Evolutionary conservation across 2,113 vertebrate genomes (phyloP), one percentile per base, ranked within the genome.

Genomic region (Poecile atricapillus): DNA sequence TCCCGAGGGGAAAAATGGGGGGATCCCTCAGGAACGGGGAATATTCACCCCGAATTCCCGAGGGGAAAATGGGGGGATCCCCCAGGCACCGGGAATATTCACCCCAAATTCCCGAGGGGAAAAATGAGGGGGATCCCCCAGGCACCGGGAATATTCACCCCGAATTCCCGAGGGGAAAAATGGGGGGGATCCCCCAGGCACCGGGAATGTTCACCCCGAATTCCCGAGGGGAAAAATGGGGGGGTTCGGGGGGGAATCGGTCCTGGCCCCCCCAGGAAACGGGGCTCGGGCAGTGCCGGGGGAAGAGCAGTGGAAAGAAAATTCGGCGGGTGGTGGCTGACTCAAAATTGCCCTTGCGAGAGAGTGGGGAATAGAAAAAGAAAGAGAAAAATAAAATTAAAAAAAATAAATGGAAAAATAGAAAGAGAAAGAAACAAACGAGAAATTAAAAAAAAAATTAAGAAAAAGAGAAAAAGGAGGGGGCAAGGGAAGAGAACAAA

Each of bases 21-120:
- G 30, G 43, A n/a, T n/a, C n/a, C n/a, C n/a, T n/a, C 15, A 1
- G 0, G 1, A 3, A 1, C 5, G 1, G 10, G 31, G 27, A 41
- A 33, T 13, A 14, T 16, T 31, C 62, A 43, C 2, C 62, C 78
- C 39, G 13, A 37, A 13, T 5, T 4, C 2, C 10, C 4, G 0
- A 1, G 7, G 28, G 52, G 37, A 39, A 10, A n/a, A n/a, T n/a
- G n/a, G n/a, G n/a, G n/a, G n/a, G n/a, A n/a, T n/a, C n/a, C n/a
- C n/a, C n/a, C n/a, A n/a, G n/a, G 10, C 41, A 41, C 41, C 10
- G 41, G 41, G 41, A 41, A 41, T 41, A 13, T 13, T 31, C 58
- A 44, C 3, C 59, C 76, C 37, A 16, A n/a, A 11, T 4, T 3
- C 2, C 8, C 3, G n/a, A n/a, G n/a, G n/a, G n/a, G n/a, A n/a